phyloP scores from a whole-genome alignment of 1,140 invertebrate species.

The Lucilia cuprina region DNA sequence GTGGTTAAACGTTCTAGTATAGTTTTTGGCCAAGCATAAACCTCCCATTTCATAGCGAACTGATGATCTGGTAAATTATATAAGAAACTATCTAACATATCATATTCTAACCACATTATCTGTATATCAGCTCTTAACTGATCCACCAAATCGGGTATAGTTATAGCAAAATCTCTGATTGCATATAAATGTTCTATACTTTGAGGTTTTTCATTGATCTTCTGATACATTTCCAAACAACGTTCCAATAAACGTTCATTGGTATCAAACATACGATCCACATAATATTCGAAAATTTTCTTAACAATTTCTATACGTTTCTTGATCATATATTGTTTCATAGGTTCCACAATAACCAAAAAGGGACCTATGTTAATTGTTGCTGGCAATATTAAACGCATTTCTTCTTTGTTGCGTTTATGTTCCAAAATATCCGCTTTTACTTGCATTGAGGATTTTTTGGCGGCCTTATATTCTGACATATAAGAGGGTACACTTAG shows the following conservation, averaged over 20 bases:
- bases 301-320: slow-evolving; percentile 53
- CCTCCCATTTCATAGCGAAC: slow-evolving; percentile 60
- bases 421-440: slow-evolving; percentile 54
- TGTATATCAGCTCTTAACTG: slow-evolving; percentile 50
- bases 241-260: slow-evolving; percentile 49
- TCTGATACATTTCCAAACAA: slow-evolving; percentile 44
- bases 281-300: slow-evolving; percentile 55
- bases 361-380: slow-evolving; percentile 56
- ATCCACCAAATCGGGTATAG: slow-evolving; percentile 53
- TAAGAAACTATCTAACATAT: slow-evolving; percentile 57
- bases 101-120: slow-evolving; percentile 59
- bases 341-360: slow-evolving; percentile 50
- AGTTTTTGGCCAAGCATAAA: slow-evolving; percentile 56
- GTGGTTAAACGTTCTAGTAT: slow-evolving; percentile 50
- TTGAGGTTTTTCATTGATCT: slow-evolving; percentile 46
- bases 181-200: slow-evolving; percentile 57
- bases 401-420: slow-evolving; percentile 53
- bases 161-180: slow-evolving; percentile 48
- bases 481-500: slow-evolving; percentile 45
- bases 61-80: slow-evolving; percentile 56
- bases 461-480: slow-evolving; percentile 42
- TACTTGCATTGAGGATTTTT: slow-evolving; percentile 49
- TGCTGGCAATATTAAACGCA: slow-evolving; percentile 49
- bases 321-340: slow-evolving; percentile 54
- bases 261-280: slow-evolving; percentile 56